Conservation (phyloP, 2,797 vertebrate genomes). For the Strix occidentalis region DNA sequence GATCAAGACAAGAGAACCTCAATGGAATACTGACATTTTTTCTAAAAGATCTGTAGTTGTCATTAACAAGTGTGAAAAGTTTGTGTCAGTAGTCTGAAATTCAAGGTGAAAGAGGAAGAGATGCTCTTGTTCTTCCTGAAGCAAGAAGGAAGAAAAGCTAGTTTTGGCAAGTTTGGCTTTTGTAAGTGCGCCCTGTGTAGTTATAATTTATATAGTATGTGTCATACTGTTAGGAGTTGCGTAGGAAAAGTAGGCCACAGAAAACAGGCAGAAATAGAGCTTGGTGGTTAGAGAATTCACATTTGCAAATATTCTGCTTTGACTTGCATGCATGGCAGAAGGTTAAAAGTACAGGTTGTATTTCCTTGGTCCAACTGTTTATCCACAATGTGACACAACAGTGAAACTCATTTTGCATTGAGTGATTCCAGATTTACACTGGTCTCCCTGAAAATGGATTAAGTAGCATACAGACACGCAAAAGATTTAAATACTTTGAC, state of each 20-base stretch:
- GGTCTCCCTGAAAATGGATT: not conserved
- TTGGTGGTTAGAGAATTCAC: not conserved
- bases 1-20: not conserved
- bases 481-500: not conserved
- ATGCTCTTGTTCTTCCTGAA: not conserved
- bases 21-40: not conserved
- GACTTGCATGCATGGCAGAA: not conserved
- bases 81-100: not conserved
- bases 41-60: not conserved
- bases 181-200: not conserved
- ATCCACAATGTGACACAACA: not conserved
- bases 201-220: not conserved
- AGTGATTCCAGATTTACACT: not conserved
- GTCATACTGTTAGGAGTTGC: not conserved
- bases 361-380: not conserved
- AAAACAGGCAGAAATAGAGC: not conserved
- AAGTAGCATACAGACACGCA: not conserved
- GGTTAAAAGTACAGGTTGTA: not conserved
- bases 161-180: not conserved
- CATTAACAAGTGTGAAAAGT: not conserved
- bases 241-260: not conserved
- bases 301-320: not conserved
- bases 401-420: not conserved
- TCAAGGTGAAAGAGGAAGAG: not conserved
- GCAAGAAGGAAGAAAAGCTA: not conserved